A percentile compares a stretch with the other conserved stretches of the same genome.
Evolutionary conservation across 2,113 vertebrate species (phyloP).

Genomic region (Brienomyrus longianalis): DNA sequence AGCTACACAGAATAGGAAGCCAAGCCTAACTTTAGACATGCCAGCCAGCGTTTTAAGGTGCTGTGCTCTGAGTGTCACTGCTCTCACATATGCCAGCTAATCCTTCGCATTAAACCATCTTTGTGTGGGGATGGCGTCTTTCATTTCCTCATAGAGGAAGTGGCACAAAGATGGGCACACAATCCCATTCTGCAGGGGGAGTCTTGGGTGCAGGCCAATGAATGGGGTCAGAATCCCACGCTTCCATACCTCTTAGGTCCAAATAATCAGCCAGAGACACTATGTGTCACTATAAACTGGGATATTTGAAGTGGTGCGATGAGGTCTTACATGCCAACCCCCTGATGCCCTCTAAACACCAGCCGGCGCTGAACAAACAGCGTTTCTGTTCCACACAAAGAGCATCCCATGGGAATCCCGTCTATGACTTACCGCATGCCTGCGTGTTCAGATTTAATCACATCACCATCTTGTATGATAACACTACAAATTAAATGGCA

Average conservation of each 20-base stretch:
- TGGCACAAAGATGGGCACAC: neutral
- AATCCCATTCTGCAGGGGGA: neutral
- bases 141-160: neutral
- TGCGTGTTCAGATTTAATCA: neutral
- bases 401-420: neutral
- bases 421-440: neutral
- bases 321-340: neutral
- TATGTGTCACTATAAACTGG: neutral
- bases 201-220: neutral
- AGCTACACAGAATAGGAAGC: neutral
- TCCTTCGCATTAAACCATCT: neutral
- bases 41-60: neutral
- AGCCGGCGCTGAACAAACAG: neutral
- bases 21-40: neutral
- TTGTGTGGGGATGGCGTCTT: neutral
- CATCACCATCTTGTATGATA: neutral
- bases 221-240: neutral
- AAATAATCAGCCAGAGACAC: neutral
- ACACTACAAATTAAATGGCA: neutral
- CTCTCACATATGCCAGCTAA: neutral
- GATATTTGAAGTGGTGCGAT: neutral
- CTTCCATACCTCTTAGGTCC: neutral
- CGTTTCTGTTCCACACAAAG: neutral
- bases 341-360: neutral
- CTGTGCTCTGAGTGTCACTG: neutral